Evolutionary conservation across 1,140 invertebrate species (phyloP).

Genomic region (Anastrepha obliqua): DNA sequence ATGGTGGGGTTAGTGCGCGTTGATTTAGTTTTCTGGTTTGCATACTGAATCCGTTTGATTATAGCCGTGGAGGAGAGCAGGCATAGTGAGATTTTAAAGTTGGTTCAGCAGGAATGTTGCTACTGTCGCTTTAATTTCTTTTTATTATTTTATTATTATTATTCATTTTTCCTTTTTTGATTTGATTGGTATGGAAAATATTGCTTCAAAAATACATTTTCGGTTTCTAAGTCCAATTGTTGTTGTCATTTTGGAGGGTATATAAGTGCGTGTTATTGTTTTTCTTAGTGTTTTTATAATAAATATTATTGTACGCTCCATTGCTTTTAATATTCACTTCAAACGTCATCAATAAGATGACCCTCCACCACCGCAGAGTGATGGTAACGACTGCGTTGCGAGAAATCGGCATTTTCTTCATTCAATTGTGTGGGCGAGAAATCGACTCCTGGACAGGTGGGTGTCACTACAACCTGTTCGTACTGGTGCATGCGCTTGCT

Average conservation of each 20-base stretch:
- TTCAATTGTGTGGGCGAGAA: constrained; percentile 90
- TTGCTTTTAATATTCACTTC: constrained; percentile 54
- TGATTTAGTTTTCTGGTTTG: neutral
- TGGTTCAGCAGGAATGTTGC: neutral
- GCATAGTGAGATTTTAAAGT: neutral
- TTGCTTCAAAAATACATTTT: constrained; percentile 54
- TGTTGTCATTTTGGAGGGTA: constrained; percentile 39
- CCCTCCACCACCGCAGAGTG: constrained; percentile 89
- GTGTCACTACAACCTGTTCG: constrained; percentile 93
- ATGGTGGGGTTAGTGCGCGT: neutral
- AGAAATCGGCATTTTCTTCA: constrained; percentile 96
- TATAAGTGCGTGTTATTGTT: constrained; percentile 43
- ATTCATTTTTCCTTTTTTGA: neutral
- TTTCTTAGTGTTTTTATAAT: neutral
- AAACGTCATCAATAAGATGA: constrained; percentile 79
- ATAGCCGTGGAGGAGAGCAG: neutral
- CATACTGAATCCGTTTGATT: neutral
- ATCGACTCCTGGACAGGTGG: constrained; percentile 87
- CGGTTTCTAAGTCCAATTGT: constrained; percentile 44
- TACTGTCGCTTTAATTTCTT: too few relatives aligned
- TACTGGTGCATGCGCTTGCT: constrained; percentile 86
- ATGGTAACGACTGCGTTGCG: constrained; percentile 91
- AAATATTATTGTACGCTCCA: constrained; percentile 44
- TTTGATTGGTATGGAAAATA: constrained; percentile 12
- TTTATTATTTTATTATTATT: neutral